Evolutionary conservation across 2,797 vertebrate species (phyloP).

Genomic region (Urocyon cinereoargenteus): DNA sequence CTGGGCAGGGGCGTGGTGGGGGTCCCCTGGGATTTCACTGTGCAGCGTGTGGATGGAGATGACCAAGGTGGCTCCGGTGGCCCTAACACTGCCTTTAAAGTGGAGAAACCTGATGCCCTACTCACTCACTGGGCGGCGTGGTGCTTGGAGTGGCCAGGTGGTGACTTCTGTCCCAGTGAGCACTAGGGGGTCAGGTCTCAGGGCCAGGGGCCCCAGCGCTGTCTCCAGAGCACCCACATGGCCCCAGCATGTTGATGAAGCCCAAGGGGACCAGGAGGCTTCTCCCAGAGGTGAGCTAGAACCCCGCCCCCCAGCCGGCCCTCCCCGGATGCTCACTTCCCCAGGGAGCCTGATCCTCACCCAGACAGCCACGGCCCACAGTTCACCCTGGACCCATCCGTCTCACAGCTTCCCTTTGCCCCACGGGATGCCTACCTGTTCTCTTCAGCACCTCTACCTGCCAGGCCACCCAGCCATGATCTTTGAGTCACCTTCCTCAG

Average conservation of each 20-base stretch:
- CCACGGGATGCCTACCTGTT: not conserved
- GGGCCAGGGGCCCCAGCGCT: not conserved
- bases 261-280: not conserved
- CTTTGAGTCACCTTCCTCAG: not conserved
- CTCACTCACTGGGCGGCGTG: rapidly evolving
- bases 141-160: not conserved
- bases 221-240: not conserved
- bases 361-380: not conserved
- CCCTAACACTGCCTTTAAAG: not conserved
- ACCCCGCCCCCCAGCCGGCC: not conserved
- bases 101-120: not conserved
- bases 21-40: not conserved
- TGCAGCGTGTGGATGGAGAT: not conserved
- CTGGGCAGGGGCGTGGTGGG: not conserved
- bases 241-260: not conserved
- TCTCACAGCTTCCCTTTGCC: not conserved
- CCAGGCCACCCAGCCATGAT: rapidly evolving
- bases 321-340: not conserved
- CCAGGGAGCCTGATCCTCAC: not conserved
- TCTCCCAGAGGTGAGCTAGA: not conserved
- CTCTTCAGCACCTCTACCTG: not conserved
- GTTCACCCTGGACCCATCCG: not conserved
- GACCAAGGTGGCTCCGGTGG: not conserved
- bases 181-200: not conserved
- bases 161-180: not conserved